Evolutionary conservation across 2,113 vertebrate species (phyloP), one percentile per base, ranked within the genome.

Genomic region (Haemorhous mexicanus): DNA sequence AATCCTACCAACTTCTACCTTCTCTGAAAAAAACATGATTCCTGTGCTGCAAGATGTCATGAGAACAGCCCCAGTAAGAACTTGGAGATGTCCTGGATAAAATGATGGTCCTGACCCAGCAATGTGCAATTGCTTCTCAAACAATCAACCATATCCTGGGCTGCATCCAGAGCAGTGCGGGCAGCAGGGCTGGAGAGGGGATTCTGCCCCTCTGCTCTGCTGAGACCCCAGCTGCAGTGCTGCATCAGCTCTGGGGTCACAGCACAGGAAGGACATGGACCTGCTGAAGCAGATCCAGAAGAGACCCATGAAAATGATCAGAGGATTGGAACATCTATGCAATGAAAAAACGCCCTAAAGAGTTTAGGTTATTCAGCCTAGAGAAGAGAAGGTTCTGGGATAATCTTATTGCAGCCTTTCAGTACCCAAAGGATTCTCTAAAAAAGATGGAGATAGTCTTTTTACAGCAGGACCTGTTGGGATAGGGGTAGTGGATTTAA

Each of bases 41-140:
- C 55, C 27, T 61, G 30, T 50, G 46, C 30, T 7, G 1, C 11
- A 39, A 16, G 23, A 13, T 9, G 50, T 27, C 35, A 35, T 11
- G 16, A 66, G 39, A 67, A 14, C 15, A 86, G 37, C 20, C 33
- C 27, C 32, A 27, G 5, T 33, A 72, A 55, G 30, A 69, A 32
- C 66, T 27, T 23, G 26, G 32, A 47, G 4, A 18, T 41, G 10
- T 30, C 7, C 30, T 32, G 30, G 35, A 56, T 32, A 56, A 88
- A 72, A 64, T 23, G 14, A 50, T 23, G 17, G 20, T 20, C 14
- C 16, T 28, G 39, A 52, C 11, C 33, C 1, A 28, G 20, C 7
- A 59, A 59, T 0, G 0, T 17, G 16, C 0, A 0, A 20, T 1
- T 33, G 33, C 37, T 82, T 20, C 53, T 27, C 33, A 44, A 35